A percentile compares a stretch with the other conserved stretches of the same genome.
Evolutionary conservation across 2,113 vertebrate species (phyloP).

Genomic region (Psilopsiagon aymara): DNA sequence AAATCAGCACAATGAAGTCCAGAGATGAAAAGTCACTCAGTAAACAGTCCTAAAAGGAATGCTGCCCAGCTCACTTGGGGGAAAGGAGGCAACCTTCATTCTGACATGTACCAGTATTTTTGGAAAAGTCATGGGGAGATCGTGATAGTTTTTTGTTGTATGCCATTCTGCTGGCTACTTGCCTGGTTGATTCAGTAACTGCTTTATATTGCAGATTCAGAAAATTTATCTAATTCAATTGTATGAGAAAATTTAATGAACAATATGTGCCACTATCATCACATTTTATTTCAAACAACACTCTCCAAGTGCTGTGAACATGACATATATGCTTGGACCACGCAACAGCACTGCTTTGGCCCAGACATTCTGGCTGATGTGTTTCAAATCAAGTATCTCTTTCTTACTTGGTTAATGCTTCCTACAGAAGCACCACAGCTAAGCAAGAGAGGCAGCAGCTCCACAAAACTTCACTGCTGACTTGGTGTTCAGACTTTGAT

Average conservation of each 20-base stretch:
- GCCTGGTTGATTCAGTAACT: neutral
- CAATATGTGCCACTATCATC: neutral
- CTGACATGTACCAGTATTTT: neutral
- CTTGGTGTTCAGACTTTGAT: neutral
- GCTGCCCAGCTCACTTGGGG: neutral
- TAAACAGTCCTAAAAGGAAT: neutral
- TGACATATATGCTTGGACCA: neutral
- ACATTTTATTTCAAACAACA: neutral
- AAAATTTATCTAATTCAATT: neutral
- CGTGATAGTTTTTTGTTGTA: neutral
- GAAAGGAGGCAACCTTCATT: neutral
- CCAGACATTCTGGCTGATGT: neutral
- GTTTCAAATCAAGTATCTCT: neutral
- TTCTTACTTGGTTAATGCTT: neutral
- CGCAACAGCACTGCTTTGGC: neutral
- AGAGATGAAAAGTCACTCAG: neutral
- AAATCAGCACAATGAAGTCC: neutral
- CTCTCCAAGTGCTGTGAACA: neutral
- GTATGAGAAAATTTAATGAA: neutral
- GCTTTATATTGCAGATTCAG: neutral
- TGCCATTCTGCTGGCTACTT: neutral
- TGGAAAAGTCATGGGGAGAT: neutral
- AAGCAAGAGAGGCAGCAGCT: neutral
- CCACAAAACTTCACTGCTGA: neutral
- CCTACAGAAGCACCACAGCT: neutral